Conservation (phyloP, 1,140 invertebrate species). For the Bombus difficillimus region DNA sequence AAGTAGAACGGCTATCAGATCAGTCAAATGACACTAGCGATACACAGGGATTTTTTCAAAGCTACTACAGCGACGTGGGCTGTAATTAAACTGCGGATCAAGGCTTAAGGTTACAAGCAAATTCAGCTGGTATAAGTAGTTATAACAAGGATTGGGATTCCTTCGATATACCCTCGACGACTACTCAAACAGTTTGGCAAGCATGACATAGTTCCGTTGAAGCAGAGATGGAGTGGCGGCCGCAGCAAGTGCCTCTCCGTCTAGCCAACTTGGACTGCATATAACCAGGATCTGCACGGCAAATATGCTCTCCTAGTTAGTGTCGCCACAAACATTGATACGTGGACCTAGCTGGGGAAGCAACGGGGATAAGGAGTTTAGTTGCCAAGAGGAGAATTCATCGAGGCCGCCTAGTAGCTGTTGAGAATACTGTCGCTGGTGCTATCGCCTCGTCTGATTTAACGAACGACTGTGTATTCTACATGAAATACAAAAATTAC, state of each 20-base stretch:
- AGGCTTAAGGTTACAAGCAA: slow-evolving; percentile 8
- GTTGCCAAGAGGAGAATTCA: slow-evolving; percentile 36
- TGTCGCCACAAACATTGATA: slow-evolving; percentile 75
- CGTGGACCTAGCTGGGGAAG: slow-evolving; percentile 39
- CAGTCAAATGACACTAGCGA: too few relatives aligned
- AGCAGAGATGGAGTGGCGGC: slow-evolving; percentile 46
- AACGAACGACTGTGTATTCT: too few relatives aligned
- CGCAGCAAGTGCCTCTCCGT: slow-evolving; percentile 51
- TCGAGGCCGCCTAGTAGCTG: neutral
- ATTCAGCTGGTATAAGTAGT: slow-evolving; percentile 15
- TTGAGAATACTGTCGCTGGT: slow-evolving; percentile 11
- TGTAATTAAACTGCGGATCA: slow-evolving; percentile 6
- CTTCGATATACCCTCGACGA: slow-evolving; percentile 57
- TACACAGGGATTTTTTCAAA: neutral
- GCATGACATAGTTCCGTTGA: slow-evolving; percentile 59
- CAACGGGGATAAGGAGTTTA: slow-evolving; percentile 37
- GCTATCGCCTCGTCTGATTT: neutral
- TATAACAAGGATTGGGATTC: slow-evolving; percentile 52
- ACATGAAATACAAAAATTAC: too few relatives aligned
- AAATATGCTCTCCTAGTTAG: slow-evolving; percentile 77
- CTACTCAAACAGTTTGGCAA: slow-evolving; percentile 68
- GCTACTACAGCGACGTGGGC: too few relatives aligned
- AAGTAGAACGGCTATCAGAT: too few relatives aligned
- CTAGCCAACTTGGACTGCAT: slow-evolving; percentile 60
- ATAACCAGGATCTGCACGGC: slow-evolving; percentile 69